phyloP scores from a whole-genome alignment of 2,797 vertebrate species.

The Cyclopterus lumpus region DNA sequence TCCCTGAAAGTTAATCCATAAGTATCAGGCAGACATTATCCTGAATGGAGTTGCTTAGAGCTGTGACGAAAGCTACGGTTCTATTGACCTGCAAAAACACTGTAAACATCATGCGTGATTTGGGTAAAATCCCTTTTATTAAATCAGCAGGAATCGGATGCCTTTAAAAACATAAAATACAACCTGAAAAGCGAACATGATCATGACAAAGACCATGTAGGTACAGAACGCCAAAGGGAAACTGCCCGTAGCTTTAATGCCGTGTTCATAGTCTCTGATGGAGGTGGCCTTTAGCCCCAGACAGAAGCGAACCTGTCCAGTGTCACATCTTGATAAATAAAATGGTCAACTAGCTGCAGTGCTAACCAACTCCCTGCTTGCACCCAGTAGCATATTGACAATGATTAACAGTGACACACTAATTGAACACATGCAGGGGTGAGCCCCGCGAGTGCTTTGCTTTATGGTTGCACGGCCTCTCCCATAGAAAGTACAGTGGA shows the following conservation, averaged over 20 bases:
- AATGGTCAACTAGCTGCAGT: conserved; percentile 43
- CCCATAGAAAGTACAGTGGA: conserved; percentile 42
- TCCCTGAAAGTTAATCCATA: conserved; percentile 5
- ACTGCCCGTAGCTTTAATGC: not conserved
- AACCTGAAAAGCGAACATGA: not conserved
- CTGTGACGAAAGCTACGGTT: not conserved
- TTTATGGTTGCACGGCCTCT: conserved; percentile 41
- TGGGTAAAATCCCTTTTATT: not conserved
- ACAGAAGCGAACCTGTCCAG: not conserved
- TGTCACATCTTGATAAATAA: conserved; percentile 6
- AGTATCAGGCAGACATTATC: not conserved
- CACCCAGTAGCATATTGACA: conserved; percentile 44
- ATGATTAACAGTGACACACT: conserved; percentile 63
- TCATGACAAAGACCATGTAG: not conserved
- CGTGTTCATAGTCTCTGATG: conserved; percentile 1
- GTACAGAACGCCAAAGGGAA: not conserved
- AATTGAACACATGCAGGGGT: conserved; percentile 69
- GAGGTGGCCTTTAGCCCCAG: conserved; percentile 4
- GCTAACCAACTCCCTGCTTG: conserved; percentile 13
- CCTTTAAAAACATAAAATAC: not conserved
- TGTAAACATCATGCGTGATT: not conserved
- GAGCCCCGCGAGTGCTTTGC: conserved; percentile 42
- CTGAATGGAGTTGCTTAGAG: not conserved
- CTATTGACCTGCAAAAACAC: not conserved
- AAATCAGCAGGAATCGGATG: not conserved